phyloP scores from a whole-genome alignment of 2,113 vertebrate genomes.

The Anoura caudifer region DNA sequence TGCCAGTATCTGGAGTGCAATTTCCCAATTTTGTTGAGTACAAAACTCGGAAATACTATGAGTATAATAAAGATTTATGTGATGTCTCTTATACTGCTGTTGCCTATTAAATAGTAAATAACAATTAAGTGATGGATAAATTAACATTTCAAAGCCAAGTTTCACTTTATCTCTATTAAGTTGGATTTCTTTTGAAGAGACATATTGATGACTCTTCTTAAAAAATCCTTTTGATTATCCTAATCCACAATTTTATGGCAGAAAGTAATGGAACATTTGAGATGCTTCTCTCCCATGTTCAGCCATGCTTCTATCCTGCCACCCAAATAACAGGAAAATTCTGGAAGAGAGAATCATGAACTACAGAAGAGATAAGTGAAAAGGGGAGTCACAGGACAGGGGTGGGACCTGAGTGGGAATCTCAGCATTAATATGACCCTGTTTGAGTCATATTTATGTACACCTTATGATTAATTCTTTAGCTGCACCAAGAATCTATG shows the following conservation, averaged over 20 bases:
- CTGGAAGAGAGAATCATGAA: not conserved
- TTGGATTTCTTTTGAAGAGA: not conserved
- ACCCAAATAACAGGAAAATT: not conserved
- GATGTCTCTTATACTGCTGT: not conserved
- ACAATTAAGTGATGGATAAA: not conserved
- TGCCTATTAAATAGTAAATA: not conserved
- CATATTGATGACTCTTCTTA: not conserved
- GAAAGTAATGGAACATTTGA: not conserved
- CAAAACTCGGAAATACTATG: not conserved
- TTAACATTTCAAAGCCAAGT: not conserved
- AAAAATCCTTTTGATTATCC: not conserved
- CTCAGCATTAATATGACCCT: not conserved
- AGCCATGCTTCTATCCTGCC: not conserved
- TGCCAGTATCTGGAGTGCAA: not conserved
- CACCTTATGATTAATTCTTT: not conserved
- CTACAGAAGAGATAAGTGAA: not conserved
- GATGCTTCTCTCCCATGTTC: not conserved
- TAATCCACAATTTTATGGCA: not conserved
- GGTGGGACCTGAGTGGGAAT: not conserved
- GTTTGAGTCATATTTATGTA: not conserved
- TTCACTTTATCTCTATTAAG: not conserved
- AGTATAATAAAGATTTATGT: not conserved
- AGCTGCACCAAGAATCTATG: not conserved
- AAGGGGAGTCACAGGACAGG: not conserved
- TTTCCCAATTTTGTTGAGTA: not conserved